These are phyloP conservation scores for Geophilus truncorum DNA, from an alignment of 2,888 invertebrate species.

Conservation along the genomic window DNA sequence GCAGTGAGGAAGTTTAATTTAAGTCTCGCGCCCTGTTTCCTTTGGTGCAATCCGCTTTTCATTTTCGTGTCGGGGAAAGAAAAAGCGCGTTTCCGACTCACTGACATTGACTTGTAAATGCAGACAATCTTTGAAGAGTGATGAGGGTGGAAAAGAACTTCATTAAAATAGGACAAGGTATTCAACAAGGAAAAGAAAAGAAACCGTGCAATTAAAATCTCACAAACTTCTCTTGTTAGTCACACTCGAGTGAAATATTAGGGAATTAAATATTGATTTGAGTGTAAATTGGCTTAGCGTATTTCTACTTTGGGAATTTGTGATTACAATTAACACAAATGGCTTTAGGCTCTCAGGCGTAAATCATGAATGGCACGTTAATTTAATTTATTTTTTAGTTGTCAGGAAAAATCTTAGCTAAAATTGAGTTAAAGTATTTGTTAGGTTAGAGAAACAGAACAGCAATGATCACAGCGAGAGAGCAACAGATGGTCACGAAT, in stretches of 20 bases:
- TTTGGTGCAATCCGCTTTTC: background rate
- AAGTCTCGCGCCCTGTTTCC: background rate
- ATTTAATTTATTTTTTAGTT: too few relatives aligned
- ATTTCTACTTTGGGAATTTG: too few relatives aligned
- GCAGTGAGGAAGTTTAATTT: background rate
- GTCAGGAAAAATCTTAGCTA: too few relatives aligned
- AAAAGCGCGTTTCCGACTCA: background rate
- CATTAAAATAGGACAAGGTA: conserved; percentile 14
- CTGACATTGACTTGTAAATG: conserved; percentile 15
- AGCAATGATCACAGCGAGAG: background rate
- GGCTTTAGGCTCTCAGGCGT: too few relatives aligned
- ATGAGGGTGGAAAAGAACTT: background rate
- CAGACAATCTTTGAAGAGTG: background rate
- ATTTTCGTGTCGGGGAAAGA: background rate
- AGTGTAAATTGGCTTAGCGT: background rate
- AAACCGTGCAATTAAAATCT: background rate
- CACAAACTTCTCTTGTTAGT: background rate
- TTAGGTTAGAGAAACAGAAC: background rate
- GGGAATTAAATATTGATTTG: background rate
- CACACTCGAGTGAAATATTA: background rate
- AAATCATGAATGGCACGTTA: too few relatives aligned
- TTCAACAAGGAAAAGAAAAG: background rate
- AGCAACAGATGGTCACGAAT: background rate
- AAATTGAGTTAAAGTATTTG: background rate
- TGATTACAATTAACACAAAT: background rate